Evolutionary conservation across 2,797 vertebrate species (phyloP).

Genomic region (Argentina silus): DNA sequence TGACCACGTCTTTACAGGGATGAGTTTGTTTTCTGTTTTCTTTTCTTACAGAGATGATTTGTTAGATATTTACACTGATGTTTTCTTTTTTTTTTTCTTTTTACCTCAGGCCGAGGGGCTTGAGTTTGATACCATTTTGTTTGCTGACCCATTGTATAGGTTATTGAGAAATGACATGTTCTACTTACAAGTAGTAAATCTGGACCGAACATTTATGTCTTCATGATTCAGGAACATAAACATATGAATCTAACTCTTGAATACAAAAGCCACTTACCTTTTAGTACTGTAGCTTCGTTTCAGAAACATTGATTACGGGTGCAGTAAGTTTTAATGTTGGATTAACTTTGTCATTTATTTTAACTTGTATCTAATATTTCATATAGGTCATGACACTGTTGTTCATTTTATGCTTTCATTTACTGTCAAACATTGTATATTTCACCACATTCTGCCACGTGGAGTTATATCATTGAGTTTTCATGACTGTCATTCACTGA

Average conservation of each 20-base stretch:
- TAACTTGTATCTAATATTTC: conserved; percentile 62
- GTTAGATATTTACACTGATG: conserved; percentile 17
- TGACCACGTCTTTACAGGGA: conserved; percentile 56
- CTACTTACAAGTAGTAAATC: conserved; percentile 24
- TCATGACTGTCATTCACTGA: conserved; percentile 45
- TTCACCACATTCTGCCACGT: conserved; percentile 31
- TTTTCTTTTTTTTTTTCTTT: neutral
- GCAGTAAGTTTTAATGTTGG: conserved; percentile 41
- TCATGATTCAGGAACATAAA: conserved; percentile 33
- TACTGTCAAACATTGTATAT: conserved; percentile 42
- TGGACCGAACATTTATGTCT: conserved; percentile 6
- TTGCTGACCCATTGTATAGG: neutral
- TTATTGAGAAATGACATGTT: conserved; percentile 24
- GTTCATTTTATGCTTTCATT: conserved; percentile 58
- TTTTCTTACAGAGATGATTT: conserved; percentile 17
- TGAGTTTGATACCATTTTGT: neutral
- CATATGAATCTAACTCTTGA: conserved; percentile 39
- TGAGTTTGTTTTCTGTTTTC: conserved; percentile 9
- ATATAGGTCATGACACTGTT: conserved; percentile 49
- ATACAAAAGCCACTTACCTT: conserved; percentile 73
- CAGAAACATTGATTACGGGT: conserved; percentile 32
- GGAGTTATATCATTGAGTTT: conserved; percentile 43
- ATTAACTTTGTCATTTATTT: conserved; percentile 47
- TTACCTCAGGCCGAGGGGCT: neutral
- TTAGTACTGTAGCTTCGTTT: conserved; percentile 69